Evolutionary conservation across 2,888 invertebrate species (phyloP).

Genomic region (Sphaerophoria taeniata): DNA sequence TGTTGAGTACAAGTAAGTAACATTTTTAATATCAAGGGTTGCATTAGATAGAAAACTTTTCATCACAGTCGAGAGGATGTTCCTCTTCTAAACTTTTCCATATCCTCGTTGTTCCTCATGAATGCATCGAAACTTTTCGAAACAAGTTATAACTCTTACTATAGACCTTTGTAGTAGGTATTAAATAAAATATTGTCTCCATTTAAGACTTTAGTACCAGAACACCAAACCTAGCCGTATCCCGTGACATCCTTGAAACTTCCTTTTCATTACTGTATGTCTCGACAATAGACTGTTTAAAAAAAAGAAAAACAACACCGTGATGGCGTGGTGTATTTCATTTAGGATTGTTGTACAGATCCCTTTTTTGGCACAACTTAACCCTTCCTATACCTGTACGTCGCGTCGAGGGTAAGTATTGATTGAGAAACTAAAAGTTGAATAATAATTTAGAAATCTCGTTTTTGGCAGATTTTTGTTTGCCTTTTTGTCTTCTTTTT

Average conservation of each 20-base stretch:
- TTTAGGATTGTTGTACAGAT: background rate
- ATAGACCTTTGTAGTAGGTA: background rate
- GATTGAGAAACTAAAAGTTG: slow-evolving; percentile 70
- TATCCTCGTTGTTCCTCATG: too few species aligned
- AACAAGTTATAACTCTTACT: too few species aligned
- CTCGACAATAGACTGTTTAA: slow-evolving; percentile 41
- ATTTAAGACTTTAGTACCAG: slow-evolving; percentile 28
- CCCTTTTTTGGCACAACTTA: background rate
- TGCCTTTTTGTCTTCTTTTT: too few species aligned
- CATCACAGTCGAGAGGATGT: too few species aligned
- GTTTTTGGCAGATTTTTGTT: slow-evolving; percentile 1
- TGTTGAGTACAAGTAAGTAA: too few species aligned
- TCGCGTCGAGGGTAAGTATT: slow-evolving; percentile 26
- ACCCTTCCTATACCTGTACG: slow-evolving; percentile 10
- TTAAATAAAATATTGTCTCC: slow-evolving; percentile 44
- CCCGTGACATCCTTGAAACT: slow-evolving; percentile 42
- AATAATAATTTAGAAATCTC: slow-evolving; percentile 59
- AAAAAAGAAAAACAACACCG: too few species aligned
- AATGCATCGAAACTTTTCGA: too few species aligned
- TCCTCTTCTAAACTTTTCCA: too few species aligned
- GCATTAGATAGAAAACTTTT: too few species aligned
- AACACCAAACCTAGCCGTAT: background rate
- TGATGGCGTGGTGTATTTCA: too few species aligned
- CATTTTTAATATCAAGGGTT: too few species aligned
- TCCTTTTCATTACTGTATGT: background rate